Evolutionary conservation across 2,797 vertebrate genomes (phyloP).

Genomic region (Adrianichthys oophorus): DNA sequence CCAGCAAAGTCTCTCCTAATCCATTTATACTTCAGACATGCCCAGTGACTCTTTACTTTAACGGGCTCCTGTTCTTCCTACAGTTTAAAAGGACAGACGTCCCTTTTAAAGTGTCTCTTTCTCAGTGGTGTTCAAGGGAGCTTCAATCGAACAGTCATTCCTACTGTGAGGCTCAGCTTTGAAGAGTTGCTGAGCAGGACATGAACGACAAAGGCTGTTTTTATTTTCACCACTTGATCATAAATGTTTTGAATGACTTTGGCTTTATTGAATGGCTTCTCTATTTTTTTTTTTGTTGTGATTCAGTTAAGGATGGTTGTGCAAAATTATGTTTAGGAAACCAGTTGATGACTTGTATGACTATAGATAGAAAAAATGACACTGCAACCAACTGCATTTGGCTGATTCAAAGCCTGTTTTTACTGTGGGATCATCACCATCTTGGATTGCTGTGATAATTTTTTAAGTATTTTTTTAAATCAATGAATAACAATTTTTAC

Average conservation of each 20-base stretch:
- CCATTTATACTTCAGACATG: conserved; percentile 55
- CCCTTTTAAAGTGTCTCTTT: conserved; percentile 28
- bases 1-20: conserved; percentile 61
- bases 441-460: no score
- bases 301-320: background rate
- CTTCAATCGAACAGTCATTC: conserved; percentile 7
- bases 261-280: background rate
- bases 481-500: no score
- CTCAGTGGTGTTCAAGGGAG: conserved; percentile 25
- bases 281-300: background rate
- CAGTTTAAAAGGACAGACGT: conserved; percentile 33
- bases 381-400: no score
- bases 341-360: no score
- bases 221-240: background rate
- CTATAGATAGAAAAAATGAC: no score
- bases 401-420: no score
- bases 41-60: conserved; percentile 42
- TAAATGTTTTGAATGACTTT: background rate
- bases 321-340: no score
- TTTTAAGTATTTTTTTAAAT: no score
- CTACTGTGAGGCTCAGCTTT: conserved; percentile 14
- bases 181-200: conserved; percentile 15
- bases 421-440: no score
- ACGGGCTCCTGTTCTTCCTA: conserved; percentile 44
- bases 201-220: background rate